Conservation (phyloP, 1,140 invertebrate genomes). For the Bombus superbus region DNA sequence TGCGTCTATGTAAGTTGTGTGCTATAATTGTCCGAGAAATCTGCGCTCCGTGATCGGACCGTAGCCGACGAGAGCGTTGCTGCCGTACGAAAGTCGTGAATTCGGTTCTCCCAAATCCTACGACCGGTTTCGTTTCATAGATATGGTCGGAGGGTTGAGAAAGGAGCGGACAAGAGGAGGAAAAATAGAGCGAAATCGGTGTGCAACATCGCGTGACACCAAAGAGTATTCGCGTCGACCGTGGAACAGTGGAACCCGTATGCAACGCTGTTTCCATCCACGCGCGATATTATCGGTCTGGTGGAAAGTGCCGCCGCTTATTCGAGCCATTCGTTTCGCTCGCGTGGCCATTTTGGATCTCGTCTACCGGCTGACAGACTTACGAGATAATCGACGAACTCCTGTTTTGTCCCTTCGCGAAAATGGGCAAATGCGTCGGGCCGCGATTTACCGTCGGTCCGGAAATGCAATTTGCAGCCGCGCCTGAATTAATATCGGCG, state of each 20-base stretch:
- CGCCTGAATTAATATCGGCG: not conserved
- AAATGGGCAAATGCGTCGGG: constrained; percentile 9
- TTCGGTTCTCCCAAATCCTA: not conserved
- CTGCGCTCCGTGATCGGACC: not conserved
- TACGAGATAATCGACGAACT: constrained; percentile 10
- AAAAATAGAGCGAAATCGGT: constrained; percentile 38
- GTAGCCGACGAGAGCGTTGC: not conserved
- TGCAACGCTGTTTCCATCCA: constrained; percentile 36
- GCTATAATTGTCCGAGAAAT: not conserved
- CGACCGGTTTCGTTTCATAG: not conserved
- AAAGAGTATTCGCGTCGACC: constrained; percentile 11
- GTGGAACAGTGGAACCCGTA: not conserved
- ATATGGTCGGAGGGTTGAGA: not conserved
- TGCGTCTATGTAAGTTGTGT: too few species aligned
- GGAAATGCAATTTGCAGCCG: constrained; percentile 2
- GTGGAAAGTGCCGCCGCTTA: constrained; percentile 18
- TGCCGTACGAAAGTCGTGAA: not conserved
- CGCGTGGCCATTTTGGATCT: constrained; percentile 13
- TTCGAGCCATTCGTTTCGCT: not conserved
- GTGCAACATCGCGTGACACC: constrained; percentile 46
- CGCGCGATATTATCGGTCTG: constrained; percentile 44
- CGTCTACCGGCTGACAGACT: not conserved
- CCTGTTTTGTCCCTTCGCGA: not conserved
- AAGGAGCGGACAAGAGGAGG: not conserved
- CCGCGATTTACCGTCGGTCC: not conserved